Base-by-base conservation (phyloP, 2,797 vertebrate genomes). In the Catharus ustulatus region DNA sequence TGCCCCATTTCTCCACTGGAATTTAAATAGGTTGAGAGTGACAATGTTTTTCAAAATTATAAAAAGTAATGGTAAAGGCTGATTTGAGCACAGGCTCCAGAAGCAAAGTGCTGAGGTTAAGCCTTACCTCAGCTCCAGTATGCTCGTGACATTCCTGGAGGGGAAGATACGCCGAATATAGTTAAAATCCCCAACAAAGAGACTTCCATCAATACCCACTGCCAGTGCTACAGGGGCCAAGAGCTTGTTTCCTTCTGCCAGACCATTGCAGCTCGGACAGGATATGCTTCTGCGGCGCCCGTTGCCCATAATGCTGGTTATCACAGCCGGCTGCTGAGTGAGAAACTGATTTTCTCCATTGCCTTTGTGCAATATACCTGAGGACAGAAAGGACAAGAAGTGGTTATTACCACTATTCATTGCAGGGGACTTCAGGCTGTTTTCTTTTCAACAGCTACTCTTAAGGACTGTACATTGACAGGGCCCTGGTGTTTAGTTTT, bases 341-440 rank as follows among this genome's bases (percentile, higher is more conserved):
- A 99, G 98, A 94, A 99, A 99, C 96, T 99, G 98, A 97, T 99
- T 99, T 97, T 99, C 99, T 45, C 99, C 99, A 0, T 98, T 99
- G 93, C 99, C 99, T 98, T 99, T 99, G 97, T 99, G 99, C 83
- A 99, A 98, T 96, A 99, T 99, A 74, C 99, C 99, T 99, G 97
- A 69, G 45, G 96, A 94, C 9, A n/a, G 64, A 81, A 42, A 82
- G 52, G 26, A 90, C 54, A 32, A 55, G 45, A 81, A 73, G 64
- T 43, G 51, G 46, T 97, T 86, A 96, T 74, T 57, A 69, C 75
- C 36, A 19, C 57, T 51, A 36, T 58, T 79, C 49, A 52, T 45
- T 74, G 92, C 68, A 71, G 48, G 75, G 51, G 74, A 71, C 87
- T 96, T 64, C 13, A 82, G 80, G 58, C 61, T 89, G 59, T 45